A percentile compares a stretch with the other conserved stretches of the same genome.
phyloP scores from a whole-genome alignment of 1,140 invertebrate species.

The Panulirus ornatus region DNA sequence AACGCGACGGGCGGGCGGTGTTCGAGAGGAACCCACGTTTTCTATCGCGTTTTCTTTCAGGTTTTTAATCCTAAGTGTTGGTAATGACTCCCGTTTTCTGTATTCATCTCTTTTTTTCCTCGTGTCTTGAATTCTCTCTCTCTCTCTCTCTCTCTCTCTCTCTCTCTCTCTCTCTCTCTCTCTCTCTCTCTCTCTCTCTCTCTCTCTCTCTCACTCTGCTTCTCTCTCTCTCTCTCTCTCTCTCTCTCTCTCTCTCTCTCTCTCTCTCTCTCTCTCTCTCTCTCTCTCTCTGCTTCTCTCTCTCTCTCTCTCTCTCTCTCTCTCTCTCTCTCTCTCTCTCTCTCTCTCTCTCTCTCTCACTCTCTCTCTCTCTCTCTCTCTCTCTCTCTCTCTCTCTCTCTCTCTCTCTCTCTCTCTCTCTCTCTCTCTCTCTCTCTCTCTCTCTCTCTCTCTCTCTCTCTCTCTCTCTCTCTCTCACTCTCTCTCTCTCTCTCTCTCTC shows the following conservation, averaged over 20 bases:
- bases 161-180: background rate
- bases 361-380: background rate
- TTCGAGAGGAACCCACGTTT: too few relatives aligned
- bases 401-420: background rate
- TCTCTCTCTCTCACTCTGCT: background rate
- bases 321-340: background rate
- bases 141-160: background rate
- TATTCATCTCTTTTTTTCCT: background rate
- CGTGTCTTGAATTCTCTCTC: background rate
- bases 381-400: background rate
- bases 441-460: background rate
- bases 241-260: background rate
- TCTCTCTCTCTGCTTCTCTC: background rate
- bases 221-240: background rate
- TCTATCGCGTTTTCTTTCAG: too few relatives aligned
- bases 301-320: background rate
- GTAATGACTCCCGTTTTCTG: conserved; percentile 9
- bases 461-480: background rate
- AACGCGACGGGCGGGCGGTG: too few relatives aligned
- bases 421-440: background rate
- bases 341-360: background rate
- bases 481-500: background rate
- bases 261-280: background rate
- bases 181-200: background rate
- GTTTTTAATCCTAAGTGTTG: too few relatives aligned